A percentile compares a stretch with the other conserved stretches of the same genome.
Evolutionary conservation across 2,888 invertebrate genomes (phyloP).

Genomic region (Polymixis flavicincta): DNA sequence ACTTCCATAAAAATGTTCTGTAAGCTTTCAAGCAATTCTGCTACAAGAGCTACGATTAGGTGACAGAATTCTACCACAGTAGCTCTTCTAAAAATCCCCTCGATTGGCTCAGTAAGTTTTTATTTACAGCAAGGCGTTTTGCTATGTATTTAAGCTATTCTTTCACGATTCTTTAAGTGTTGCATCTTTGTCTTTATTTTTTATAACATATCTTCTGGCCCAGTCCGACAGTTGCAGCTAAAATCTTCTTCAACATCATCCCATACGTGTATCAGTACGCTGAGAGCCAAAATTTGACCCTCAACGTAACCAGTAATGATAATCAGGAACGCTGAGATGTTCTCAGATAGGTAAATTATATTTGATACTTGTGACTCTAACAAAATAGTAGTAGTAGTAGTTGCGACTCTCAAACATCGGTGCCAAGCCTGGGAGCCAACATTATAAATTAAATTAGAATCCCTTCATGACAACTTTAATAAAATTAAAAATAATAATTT

Average conservation of each 20-base stretch:
- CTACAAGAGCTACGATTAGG: constrained; percentile 68
- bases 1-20: constrained; percentile 73
- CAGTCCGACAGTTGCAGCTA: background rate
- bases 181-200: background rate
- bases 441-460: background rate
- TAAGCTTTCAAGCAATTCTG: constrained; percentile 73
- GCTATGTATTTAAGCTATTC: no score
- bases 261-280: constrained; percentile 38
- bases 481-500: background rate
- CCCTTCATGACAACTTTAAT: background rate
- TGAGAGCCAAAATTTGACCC: constrained; percentile 41
- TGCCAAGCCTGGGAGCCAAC: constrained; percentile 36
- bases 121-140: no score
- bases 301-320: constrained; percentile 19
- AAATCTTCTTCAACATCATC: constrained; percentile 27
- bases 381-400: constrained; percentile 44
- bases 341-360: constrained; percentile 28
- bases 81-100: no score
- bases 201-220: background rate
- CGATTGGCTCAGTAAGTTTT: no score
- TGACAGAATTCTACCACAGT: constrained; percentile 72
- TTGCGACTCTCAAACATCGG: constrained; percentile 43
- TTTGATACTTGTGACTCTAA: no score
- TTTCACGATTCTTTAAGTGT: no score
- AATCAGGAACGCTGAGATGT: constrained; percentile 42